Base-by-base conservation (phyloP, 2,113 vertebrate genomes). In the Tragelaphus buxtoni region DNA sequence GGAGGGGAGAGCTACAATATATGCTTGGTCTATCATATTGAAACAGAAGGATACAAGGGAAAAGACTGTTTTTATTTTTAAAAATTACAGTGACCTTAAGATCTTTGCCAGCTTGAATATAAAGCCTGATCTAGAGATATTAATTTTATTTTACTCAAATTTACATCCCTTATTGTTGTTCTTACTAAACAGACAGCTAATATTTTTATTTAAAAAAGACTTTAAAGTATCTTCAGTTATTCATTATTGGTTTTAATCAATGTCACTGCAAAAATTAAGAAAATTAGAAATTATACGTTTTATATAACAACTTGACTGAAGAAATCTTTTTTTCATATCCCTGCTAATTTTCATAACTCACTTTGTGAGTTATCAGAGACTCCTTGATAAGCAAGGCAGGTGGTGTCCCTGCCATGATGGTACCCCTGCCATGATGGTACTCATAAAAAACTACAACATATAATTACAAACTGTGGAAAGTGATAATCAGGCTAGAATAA, bases 221-320 rank as follows among this genome's bases (percentile, higher is more conserved):
- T 60, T 14, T n/a, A 51, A 22, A 39, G 39, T 92, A 35, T 80
- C 5, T 89, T 89, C 10, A 49, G 2, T 87, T 74, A 76, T 80
- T 88, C 30, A 51, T 79, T 93, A 51, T 72, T 97, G 76, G 26
- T 97, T 96, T 96, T 95, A 63, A 76, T 95, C 32, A n/a, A 7
- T 47, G 8, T 91, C 30, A 88, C 13, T 91, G 63, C 7, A 88
- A 90, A 90, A 90, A 80, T 32, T 32, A 87, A 87, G 60, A 81
- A 85, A 74, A 76, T 86, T 39, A 39, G 55, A 82, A 93, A 88
- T 91, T 88, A 53, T 4, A 8, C 3, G 4, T 95, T 93, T 95
- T 65, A 39, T 81, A 74, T 26, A 74, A 51, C 72, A 90, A 55
- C 14, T 86, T 83, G 30, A 77, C 42, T 82, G 30, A 90, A 72